Conservation (phyloP, 2,797 vertebrate species). For the Eulemur rubriventer region DNA sequence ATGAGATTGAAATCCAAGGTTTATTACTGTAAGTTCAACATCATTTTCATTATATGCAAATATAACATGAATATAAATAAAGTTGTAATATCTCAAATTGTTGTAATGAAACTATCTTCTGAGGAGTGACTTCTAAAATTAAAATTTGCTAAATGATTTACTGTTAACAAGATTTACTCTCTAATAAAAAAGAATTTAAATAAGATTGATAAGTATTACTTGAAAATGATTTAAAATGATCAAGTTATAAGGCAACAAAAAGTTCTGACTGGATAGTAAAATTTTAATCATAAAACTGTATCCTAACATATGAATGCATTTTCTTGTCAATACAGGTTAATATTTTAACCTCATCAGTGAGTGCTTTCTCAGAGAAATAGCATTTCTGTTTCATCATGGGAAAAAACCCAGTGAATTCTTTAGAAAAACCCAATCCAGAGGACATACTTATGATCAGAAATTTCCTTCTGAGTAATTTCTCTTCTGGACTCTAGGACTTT, state of each 20-base stretch:
- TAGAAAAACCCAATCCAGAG: slow-evolving; percentile 4
- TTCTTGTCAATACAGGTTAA: neutral
- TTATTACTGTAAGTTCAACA: neutral
- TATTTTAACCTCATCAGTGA: neutral
- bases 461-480: neutral
- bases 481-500: slow-evolving; percentile 7
- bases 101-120: slow-evolving; percentile 5
- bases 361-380: neutral
- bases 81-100: neutral
- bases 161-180: slow-evolving; percentile 26
- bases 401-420: neutral
- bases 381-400: neutral
- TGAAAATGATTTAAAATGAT: slow-evolving; percentile 26
- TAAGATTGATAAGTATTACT: neutral
- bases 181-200: neutral
- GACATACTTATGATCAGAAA: neutral
- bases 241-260: slow-evolving; percentile 20
- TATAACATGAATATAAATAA: neutral
- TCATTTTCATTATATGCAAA: slow-evolving; percentile 24
- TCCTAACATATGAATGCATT: neutral
- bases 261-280: neutral
- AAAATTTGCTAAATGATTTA: slow-evolving; percentile 34
- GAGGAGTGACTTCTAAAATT: neutral
- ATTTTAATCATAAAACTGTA: slow-evolving; percentile 20
- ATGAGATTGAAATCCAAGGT: neutral